Evolutionary conservation across 2,888 invertebrate species (phyloP).

Genomic region (Lissonota sp.): DNA sequence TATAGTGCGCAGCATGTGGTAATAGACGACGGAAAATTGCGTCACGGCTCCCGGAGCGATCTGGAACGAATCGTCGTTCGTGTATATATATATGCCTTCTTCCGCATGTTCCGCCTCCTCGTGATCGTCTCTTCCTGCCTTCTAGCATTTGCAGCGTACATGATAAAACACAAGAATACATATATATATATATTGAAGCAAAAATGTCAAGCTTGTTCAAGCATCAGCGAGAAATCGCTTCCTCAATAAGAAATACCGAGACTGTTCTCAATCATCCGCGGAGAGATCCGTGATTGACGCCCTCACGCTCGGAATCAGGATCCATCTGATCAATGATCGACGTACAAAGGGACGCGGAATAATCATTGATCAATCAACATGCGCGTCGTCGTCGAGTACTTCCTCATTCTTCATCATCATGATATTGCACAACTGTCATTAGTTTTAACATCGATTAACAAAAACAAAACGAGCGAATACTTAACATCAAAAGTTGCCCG

Average conservation of each 20-base stretch:
- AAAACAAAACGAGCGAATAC: no score
- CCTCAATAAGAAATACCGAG: conserved; percentile 52
- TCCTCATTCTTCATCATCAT: no score
- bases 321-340: conserved; percentile 55
- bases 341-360: conserved; percentile 33
- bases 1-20: conserved; percentile 35
- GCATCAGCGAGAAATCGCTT: conserved; percentile 56
- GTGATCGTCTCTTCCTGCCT: conserved; percentile 43
- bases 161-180: conserved; percentile 30
- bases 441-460: no score
- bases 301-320: conserved; percentile 26
- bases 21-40: conserved; percentile 61
- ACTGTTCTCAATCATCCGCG: conserved; percentile 54
- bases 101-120: conserved; percentile 22
- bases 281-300: conserved; percentile 56
- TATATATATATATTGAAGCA: conserved; percentile 15
- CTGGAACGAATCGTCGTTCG: conserved; percentile 67
- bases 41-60: conserved; percentile 66
- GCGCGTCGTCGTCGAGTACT: no score
- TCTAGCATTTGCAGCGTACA: neutral
- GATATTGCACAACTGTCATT: no score
- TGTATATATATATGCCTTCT: conserved; percentile 7
- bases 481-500: no score
- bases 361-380: no score
- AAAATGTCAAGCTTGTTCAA: conserved; percentile 50